Conservation (phyloP, 2,113 vertebrate genomes). For the Ariopsis seemanni region DNA sequence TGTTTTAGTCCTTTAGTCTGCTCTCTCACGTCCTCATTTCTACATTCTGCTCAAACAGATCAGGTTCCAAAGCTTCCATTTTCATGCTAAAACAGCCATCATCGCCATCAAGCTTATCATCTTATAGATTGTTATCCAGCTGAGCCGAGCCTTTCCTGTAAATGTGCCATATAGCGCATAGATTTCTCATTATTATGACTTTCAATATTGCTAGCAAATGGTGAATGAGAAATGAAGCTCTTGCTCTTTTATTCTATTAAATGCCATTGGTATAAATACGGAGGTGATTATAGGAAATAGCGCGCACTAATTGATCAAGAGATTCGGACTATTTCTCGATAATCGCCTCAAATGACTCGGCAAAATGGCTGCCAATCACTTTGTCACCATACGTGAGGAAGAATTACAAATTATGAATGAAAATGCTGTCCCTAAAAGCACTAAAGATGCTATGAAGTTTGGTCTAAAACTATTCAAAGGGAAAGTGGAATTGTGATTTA, state of each 20-base stretch:
- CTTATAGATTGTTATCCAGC: background rate
- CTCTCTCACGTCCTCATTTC: background rate
- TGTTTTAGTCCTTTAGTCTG: background rate
- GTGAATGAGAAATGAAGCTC: background rate
- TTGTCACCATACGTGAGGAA: no score
- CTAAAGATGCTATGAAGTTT: no score
- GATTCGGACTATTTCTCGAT: no score
- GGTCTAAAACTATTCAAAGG: no score
- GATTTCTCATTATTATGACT: background rate
- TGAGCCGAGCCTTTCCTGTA: background rate
- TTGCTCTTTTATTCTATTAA: background rate
- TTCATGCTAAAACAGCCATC: background rate
- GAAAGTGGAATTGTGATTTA: no score
- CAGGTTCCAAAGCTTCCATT: background rate
- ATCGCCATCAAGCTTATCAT: background rate
- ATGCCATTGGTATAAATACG: no score
- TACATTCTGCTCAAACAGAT: background rate
- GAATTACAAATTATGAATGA: no score
- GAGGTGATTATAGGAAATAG: no score
- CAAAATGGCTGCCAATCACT: no score
- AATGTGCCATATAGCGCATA: background rate
- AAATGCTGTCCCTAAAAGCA: no score
- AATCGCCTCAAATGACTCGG: no score
- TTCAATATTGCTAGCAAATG: background rate
- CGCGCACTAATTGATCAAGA: no score